phyloP scores from a whole-genome alignment of 2,888 invertebrate species.

The Pristionchus exspectatus region DNA sequence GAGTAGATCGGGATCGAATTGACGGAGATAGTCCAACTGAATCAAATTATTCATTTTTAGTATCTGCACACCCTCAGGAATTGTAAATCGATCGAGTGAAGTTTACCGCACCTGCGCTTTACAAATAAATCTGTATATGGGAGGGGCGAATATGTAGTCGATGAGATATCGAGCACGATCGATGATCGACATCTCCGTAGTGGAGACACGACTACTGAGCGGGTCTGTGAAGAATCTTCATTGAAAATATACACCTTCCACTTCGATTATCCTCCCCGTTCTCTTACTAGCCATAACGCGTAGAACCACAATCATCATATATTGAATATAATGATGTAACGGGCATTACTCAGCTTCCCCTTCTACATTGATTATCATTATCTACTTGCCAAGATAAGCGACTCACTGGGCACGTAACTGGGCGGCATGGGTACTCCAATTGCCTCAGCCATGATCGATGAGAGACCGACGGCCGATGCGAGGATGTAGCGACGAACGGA shows the following conservation, averaged over 20 bases:
- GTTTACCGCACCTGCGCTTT: not conserved
- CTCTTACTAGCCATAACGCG: not conserved
- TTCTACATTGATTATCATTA: not conserved
- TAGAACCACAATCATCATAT: not conserved
- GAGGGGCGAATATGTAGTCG: slow-evolving; percentile 32
- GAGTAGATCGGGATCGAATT: slow-evolving; percentile 36
- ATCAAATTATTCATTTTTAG: too few relatives aligned
- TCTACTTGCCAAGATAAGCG: not conserved
- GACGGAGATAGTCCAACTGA: slow-evolving; percentile 28
- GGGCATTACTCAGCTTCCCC: not conserved
- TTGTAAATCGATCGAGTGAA: not conserved
- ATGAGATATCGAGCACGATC: slow-evolving; percentile 43
- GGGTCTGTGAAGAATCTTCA: not conserved
- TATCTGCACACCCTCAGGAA: too few relatives aligned
- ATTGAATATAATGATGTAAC: too few relatives aligned
- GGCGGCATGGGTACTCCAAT: slow-evolving; percentile 48
- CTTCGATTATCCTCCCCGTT: not conserved
- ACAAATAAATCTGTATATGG: slow-evolving; percentile 31
- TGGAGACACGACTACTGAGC: not conserved
- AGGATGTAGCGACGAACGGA: not conserved
- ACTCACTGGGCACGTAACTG: slow-evolving; percentile 16
- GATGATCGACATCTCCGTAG: not conserved
- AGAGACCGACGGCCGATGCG: slow-evolving; percentile 19
- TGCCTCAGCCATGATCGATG: slow-evolving; percentile 4
- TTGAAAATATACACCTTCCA: too few relatives aligned